These are phyloP conservation scores for Acyrthosiphon pisum DNA, from an alignment of 1,140 invertebrate species.

Conservation along the genomic window DNA sequence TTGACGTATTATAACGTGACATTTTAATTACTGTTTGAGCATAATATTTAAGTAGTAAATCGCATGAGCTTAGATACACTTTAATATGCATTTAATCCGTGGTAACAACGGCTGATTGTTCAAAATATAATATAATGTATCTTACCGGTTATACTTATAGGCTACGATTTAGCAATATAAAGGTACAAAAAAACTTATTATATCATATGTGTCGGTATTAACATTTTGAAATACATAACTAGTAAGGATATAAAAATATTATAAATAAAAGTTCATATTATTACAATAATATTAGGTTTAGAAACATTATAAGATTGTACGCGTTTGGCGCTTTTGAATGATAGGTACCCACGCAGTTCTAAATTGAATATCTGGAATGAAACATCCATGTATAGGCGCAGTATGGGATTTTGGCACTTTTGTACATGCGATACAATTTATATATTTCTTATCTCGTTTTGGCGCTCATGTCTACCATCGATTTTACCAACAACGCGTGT, in stretches of 20 bases:
- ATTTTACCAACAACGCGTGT: neutral
- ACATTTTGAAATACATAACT: neutral
- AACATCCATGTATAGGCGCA: neutral
- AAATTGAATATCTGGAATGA: neutral
- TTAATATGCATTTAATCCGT: neutral
- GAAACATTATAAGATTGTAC: neutral
- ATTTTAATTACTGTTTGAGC: neutral
- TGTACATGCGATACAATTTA: neutral
- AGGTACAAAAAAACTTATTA: neutral
- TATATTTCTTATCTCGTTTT: neutral
- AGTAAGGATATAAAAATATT: neutral
- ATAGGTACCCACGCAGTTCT: neutral
- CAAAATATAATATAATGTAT: neutral
- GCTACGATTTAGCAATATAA: neutral
- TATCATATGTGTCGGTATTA: neutral
- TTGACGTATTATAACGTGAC: neutral
- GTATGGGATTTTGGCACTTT: neutral
- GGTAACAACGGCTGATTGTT: neutral
- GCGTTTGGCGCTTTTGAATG: neutral
- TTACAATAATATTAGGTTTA: neutral
- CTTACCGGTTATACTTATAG: neutral
- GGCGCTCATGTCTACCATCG: neutral
- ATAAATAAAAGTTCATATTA: neutral
- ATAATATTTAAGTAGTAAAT: neutral
- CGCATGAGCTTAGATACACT: neutral